Evolutionary conservation across 2,888 invertebrate species (phyloP).

Genomic region (Brachycybe producta): DNA sequence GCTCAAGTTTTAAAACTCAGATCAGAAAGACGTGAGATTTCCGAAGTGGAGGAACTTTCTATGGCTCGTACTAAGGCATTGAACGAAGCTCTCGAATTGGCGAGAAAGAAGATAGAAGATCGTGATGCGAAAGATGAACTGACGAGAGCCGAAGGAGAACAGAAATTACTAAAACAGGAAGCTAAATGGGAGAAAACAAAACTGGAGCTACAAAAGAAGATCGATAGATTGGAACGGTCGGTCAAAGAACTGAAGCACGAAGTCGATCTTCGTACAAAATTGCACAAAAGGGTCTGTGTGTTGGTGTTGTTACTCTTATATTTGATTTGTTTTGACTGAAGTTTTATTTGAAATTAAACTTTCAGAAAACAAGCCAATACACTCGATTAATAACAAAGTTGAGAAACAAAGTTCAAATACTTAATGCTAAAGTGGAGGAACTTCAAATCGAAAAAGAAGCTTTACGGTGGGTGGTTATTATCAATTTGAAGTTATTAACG

Average conservation of each 20-base stretch:
- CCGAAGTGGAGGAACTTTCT: neutral
- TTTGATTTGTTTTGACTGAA: neutral
- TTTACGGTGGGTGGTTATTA: neutral
- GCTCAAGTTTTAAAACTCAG: neutral
- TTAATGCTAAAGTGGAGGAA: slow-evolving; percentile 9
- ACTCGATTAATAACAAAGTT: slow-evolving; percentile 1
- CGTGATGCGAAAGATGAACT: neutral
- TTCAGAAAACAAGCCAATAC: slow-evolving; percentile 9
- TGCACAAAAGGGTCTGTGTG: neutral
- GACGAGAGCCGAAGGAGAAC: neutral
- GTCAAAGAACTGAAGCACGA: neutral
- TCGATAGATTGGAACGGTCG: neutral
- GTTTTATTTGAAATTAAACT: neutral
- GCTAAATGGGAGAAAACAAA: neutral
- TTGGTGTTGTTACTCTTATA: too few species aligned
- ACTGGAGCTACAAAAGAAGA: neutral
- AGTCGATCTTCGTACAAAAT: neutral
- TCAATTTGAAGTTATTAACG: neutral
- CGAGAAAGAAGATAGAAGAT: neutral
- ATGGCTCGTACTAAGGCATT: neutral
- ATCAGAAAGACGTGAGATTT: neutral
- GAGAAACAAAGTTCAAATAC: slow-evolving; percentile 5
- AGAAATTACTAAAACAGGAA: neutral
- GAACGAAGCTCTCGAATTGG: slow-evolving; percentile 1
- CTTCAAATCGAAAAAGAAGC: slow-evolving; percentile 10